Conservation (phyloP, 1,140 invertebrate genomes). For the Halictus rubicundus region DNA sequence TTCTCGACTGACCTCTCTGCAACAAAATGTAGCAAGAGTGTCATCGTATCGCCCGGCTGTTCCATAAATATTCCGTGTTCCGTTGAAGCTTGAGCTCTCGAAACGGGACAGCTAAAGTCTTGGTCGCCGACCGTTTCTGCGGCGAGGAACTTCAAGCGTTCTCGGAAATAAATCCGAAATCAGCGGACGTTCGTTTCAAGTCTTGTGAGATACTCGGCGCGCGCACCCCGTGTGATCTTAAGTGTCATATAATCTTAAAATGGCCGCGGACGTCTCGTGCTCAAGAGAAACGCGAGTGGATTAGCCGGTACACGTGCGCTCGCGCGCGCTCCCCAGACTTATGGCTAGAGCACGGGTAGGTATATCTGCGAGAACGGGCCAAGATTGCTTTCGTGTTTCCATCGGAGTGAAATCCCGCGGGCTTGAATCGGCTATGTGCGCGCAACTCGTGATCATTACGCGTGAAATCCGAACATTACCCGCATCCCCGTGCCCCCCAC, state of each 20-base stretch:
- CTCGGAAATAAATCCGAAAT: slow-evolving; percentile 30
- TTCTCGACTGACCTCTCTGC: no score
- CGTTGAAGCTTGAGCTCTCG: neutral
- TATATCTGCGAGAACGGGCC: slow-evolving; percentile 3
- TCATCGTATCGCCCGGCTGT: neutral
- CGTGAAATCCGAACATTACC: slow-evolving; percentile 20
- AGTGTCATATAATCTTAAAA: slow-evolving; percentile 31
- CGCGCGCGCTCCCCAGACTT: slow-evolving; percentile 23
- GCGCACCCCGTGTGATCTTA: neutral
- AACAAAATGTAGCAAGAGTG: neutral
- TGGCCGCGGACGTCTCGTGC: slow-evolving; percentile 8
- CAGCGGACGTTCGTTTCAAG: slow-evolving; percentile 27
- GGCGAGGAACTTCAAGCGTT: neutral
- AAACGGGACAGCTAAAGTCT: neutral
- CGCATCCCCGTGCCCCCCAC: no score
- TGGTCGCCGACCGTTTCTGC: neutral
- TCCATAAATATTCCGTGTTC: slow-evolving; percentile 1
- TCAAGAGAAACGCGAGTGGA: slow-evolving; percentile 32
- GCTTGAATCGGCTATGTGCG: neutral
- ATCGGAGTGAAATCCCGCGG: slow-evolving; percentile 4
- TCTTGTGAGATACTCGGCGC: slow-evolving; percentile 7
- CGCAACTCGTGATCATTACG: slow-evolving; percentile 8
- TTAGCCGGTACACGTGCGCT: slow-evolving; percentile 17
- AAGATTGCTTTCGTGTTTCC: slow-evolving; percentile 21
- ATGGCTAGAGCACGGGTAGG: neutral